Base-by-base conservation (phyloP, 2,888 invertebrate genomes). In the Ypsolopha scabrella region DNA sequence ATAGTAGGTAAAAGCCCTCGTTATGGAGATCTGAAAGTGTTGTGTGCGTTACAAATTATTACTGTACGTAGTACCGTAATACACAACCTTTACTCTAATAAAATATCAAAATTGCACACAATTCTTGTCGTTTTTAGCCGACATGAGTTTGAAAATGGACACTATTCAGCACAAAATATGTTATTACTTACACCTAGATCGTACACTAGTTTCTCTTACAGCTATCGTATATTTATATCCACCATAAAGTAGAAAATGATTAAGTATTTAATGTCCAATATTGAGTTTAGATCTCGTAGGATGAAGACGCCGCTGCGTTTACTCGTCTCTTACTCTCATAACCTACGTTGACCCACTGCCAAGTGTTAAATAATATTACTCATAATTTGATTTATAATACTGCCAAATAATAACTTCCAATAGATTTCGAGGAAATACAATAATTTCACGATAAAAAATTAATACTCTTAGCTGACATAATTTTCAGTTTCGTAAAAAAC, bases 141-240 rank as follows among this genome's bases (percentile, higher is more conserved):
- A 39, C 39, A 39, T 1, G 11, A 39, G 10, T 6, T 11, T 10
- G 10, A 46, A 41, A 43, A 50, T 50, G 51, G 46, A 52, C 51
- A 57, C 52, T 53, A 50, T 45, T 41, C 44, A 49, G 37, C 78
- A 75, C 73, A 80, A 75, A 73, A 77, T 74, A 80, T 74, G 73
- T 73, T 72, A 76, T 77, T 72, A 67, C 80, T 80, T 82, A 83
- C 57, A 75, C 53, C 58, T 73, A 64, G 64, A 64, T 63, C 70
- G 72, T 73, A 76, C 60, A 67, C 75, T 80, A 68, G 56, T 60
- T 65, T 61, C 67, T 52, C 80, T 83, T 82, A 83, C 58, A 67
- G 56, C 76, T 83, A 86, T 82, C 82, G 82, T 86, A 86, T 82
- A 80, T 75, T 76, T 80, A 82, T 83, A 81, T 74, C 79, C 81